Percentiles rank a stretch among this genome's conserved stretches.
These are phyloP conservation scores for Drosophila carrolli DNA, from an alignment of 1,140 invertebrate species.

Conservation along the genomic window DNA sequence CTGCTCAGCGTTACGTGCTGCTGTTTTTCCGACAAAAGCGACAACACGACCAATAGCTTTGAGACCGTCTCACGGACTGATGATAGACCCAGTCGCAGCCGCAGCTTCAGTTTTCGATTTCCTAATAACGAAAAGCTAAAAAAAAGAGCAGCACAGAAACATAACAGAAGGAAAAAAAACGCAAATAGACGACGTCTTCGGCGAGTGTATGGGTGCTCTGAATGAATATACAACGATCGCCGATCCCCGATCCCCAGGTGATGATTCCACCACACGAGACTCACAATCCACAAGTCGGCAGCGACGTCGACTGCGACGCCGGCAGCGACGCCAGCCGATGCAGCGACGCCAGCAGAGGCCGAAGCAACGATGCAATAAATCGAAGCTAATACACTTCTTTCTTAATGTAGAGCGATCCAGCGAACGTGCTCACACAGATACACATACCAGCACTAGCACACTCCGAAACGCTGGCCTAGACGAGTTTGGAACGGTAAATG, in stretches of 20 bases:
- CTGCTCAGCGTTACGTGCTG: conserved; percentile 42
- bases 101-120: conserved; percentile 82
- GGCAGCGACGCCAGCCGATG: conserved; percentile 9
- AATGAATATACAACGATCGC: conserved; percentile 75
- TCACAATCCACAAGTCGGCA: conserved; percentile 46
- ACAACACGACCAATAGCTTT: conserved; percentile 84
- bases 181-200: conserved; percentile 79
- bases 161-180: conserved; percentile 51
- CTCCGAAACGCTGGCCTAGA: conserved; percentile 60
- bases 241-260: conserved; percentile 49
- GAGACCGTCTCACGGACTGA: conserved; percentile 84
- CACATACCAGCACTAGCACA: conserved; percentile 19
- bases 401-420: conserved; percentile 77
- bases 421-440: conserved; percentile 29
- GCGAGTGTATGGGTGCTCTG: conserved; percentile 79
- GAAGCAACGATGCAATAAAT: conserved; percentile 74
- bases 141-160: conserved; percentile 20
- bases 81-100: conserved; percentile 71
- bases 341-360: conserved; percentile 6
- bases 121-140: conserved; percentile 64
- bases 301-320: conserved; percentile 1
- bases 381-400: conserved; percentile 83
- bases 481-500: conserved; percentile 80
- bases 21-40: conserved; percentile 73
- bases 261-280: conserved; percentile 58